Conservation (phyloP, 2,888 invertebrate genomes). For the Arctia plantaginis region DNA sequence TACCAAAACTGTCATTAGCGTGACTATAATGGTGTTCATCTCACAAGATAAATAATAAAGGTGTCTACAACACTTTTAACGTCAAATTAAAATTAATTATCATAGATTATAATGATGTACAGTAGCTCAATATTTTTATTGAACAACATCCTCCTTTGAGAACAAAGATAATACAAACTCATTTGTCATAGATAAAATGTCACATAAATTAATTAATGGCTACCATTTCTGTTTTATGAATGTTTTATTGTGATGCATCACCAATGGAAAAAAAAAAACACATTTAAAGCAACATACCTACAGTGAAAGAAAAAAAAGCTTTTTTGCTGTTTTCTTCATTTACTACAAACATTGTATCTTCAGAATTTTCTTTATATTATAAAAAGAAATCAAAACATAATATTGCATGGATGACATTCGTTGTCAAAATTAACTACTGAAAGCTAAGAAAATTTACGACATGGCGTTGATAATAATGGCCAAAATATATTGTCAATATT, state of each 20-base stretch:
- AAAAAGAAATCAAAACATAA: too few species aligned
- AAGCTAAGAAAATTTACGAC: too few species aligned
- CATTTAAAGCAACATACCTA: too few species aligned
- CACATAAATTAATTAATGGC: slow-evolving; percentile 59
- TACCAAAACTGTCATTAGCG: neutral
- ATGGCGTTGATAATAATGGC: too few species aligned
- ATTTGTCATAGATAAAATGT: slow-evolving; percentile 75
- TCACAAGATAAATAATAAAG: slow-evolving; percentile 11
- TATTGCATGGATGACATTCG: too few species aligned
- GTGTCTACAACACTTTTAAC: slow-evolving; percentile 23
- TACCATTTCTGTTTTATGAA: slow-evolving; percentile 42
- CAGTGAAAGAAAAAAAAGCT: too few species aligned
- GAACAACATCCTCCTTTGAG: slow-evolving; percentile 43
- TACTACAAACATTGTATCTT: too few species aligned
- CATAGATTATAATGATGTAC: slow-evolving; percentile 26
- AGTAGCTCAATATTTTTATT: slow-evolving; percentile 54
- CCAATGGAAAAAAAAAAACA: neutral
- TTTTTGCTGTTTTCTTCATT: too few species aligned
- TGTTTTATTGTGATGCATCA: slow-evolving; percentile 12
- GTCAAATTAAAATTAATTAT: slow-evolving; percentile 39
- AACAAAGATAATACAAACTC: slow-evolving; percentile 59
- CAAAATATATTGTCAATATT: too few species aligned
- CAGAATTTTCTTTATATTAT: too few species aligned
- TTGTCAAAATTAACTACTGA: too few species aligned
- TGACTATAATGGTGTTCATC: neutral